A percentile compares a stretch with the other conserved stretches of the same genome.
Conservation (phyloP, 2,113 vertebrate genomes). For the Castor canadensis region DNA sequence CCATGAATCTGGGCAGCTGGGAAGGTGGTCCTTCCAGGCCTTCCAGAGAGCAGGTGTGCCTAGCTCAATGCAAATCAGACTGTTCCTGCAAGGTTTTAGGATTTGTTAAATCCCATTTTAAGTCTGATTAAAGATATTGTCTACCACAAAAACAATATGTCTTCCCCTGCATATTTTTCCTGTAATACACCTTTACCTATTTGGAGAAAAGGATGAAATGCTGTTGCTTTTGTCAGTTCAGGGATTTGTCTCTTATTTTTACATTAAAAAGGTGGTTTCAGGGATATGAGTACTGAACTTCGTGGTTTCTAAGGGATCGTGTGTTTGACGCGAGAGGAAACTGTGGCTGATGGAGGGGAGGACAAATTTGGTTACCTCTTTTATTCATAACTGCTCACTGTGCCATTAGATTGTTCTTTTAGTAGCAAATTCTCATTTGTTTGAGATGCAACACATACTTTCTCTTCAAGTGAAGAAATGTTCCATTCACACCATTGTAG, state of each 20-base stretch:
- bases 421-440: background rate
- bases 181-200: background rate
- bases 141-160: background rate
- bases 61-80: background rate
- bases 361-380: background rate
- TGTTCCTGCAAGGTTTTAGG: background rate
- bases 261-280: background rate
- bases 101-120: background rate
- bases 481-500: background rate
- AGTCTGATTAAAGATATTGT: background rate
- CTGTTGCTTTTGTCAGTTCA: background rate
- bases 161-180: too few species aligned
- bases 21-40: background rate
- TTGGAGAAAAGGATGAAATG: background rate
- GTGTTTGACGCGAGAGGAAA: background rate
- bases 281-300: background rate
- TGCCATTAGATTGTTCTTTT: background rate
- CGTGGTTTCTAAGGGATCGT: background rate
- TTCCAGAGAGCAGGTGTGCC: background rate
- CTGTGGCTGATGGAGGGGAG: background rate
- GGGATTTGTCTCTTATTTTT: background rate
- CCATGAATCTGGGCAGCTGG: background rate
- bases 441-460: background rate
- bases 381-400: background rate
- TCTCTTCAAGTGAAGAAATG: background rate